These are phyloP conservation scores for Karalla daura DNA, from an alignment of 2,797 vertebrate species.

Conservation along the genomic window DNA sequence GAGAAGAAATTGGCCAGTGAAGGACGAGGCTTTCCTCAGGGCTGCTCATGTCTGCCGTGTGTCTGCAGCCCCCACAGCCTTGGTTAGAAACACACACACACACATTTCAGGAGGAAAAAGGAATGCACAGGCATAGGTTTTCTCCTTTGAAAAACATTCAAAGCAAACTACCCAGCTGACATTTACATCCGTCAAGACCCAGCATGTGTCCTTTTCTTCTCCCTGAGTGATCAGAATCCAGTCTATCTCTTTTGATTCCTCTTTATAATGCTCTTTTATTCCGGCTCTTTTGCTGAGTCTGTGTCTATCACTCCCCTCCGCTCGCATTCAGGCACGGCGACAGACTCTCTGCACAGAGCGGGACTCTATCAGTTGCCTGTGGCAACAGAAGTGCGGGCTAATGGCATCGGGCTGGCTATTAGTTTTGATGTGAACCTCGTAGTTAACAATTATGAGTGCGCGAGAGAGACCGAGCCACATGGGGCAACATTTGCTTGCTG, in stretches of 20 bases:
- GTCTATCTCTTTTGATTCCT: slow-evolving; percentile 47
- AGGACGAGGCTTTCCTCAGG: slow-evolving; percentile 58
- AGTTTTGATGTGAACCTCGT: slow-evolving; percentile 73
- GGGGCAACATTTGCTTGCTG: slow-evolving; percentile 52
- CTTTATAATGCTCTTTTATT: slow-evolving; percentile 40
- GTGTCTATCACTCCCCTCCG: slow-evolving; percentile 25
- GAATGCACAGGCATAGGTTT: slow-evolving; percentile 46
- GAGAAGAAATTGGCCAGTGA: slow-evolving; percentile 27
- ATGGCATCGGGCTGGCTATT: slow-evolving; percentile 56
- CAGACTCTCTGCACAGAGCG: slow-evolving; percentile 2
- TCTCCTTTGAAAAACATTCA: slow-evolving; percentile 50
- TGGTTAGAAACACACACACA: slow-evolving; percentile 12
- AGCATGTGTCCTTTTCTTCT: slow-evolving; percentile 55
- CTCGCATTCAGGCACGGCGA: slow-evolving; percentile 31
- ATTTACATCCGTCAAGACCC: slow-evolving; percentile 63
- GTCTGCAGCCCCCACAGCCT: slow-evolving; percentile 49
- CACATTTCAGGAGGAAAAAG: slow-evolving; percentile 32
- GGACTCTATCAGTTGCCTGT: slow-evolving; percentile 64
- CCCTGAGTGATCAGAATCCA: slow-evolving; percentile 53
- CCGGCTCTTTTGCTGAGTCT: slow-evolving; percentile 32
- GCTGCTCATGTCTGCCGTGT: slow-evolving; percentile 53
- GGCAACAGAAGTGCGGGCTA: slow-evolving; percentile 62
- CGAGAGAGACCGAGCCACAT: slow-evolving; percentile 34
- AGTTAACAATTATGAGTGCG: slow-evolving; percentile 61
- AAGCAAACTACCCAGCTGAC: slow-evolving; percentile 62